Evolutionary conservation across 2,888 invertebrate genomes (phyloP).

Genomic region (Acleris laterana): DNA sequence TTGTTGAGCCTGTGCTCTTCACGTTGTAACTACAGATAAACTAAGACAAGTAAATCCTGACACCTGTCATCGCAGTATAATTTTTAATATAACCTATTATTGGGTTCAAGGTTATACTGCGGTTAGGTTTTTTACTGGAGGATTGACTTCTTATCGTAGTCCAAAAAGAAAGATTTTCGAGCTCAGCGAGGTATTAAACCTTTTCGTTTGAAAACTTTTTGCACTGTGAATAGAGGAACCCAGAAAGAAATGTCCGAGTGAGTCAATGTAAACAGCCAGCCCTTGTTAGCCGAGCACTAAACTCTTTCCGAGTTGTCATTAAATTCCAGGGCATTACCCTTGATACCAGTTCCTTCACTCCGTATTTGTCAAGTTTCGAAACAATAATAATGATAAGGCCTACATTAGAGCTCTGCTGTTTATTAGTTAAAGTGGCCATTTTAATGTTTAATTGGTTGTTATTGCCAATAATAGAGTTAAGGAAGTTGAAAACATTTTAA

Average conservation of each 20-base stretch:
- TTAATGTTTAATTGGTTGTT: conserved; percentile 22
- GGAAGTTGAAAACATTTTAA: too few relatives aligned
- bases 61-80: too few relatives aligned
- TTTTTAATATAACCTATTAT: too few relatives aligned
- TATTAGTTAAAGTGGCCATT: conserved; percentile 29
- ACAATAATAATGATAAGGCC: conserved; percentile 25
- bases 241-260: conserved; percentile 11
- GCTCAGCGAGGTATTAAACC: neutral
- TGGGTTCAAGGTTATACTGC: too few relatives aligned
- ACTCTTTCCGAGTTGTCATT: conserved; percentile 56
- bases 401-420: conserved; percentile 23
- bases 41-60: too few relatives aligned
- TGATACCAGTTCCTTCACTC: conserved; percentile 62
- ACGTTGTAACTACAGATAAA: too few relatives aligned
- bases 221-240: neutral
- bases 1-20: too few relatives aligned
- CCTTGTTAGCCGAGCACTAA: conserved; percentile 47
- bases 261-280: conserved; percentile 49
- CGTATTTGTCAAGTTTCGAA: conserved; percentile 37
- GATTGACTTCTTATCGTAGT: too few relatives aligned
- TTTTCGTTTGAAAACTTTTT: neutral
- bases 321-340: conserved; percentile 54
- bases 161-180: too few relatives aligned
- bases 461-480: neutral
- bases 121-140: too few relatives aligned